These are phyloP conservation scores for Musca domestica DNA, from an alignment of 1,140 invertebrate genomes.

Conservation along the genomic window DNA sequence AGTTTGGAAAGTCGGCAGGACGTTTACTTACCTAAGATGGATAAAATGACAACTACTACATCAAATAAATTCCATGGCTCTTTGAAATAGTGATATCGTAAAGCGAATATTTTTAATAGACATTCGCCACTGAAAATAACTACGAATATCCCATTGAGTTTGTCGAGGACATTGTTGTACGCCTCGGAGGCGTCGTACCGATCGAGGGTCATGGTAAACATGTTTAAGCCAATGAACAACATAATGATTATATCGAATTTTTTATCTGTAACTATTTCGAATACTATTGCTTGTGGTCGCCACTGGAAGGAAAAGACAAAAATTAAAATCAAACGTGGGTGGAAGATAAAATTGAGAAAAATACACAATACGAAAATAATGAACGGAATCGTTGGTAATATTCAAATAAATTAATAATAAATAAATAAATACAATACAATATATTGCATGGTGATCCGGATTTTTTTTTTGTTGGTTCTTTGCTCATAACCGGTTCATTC, in stretches of 20 bases:
- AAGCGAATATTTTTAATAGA: conserved; percentile 94
- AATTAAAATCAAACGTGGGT: neutral
- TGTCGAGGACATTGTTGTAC: conserved; percentile 81
- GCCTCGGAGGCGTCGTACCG: conserved; percentile 85
- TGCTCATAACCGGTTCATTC: no score
- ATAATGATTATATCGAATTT: conserved; percentile 99
- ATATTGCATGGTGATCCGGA: no score
- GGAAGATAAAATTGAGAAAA: conserved; percentile 25
- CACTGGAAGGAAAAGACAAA: conserved; percentile 65
- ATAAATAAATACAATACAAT: no score
- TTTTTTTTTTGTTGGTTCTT: no score
- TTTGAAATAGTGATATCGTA: conserved; percentile 97
- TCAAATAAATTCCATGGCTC: conserved; percentile 99
- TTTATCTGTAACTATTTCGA: conserved; percentile 96
- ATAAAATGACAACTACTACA: conserved; percentile 97
- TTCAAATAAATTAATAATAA: no score
- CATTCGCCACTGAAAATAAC: conserved; percentile 97
- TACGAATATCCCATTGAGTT: conserved; percentile 96
- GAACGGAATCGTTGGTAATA: no score
- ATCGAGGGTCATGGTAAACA: conserved; percentile 98
- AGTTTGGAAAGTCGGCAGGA: conserved; percentile 8
- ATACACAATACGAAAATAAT: neutral
- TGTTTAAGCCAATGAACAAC: conserved; percentile 97
- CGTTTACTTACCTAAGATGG: conserved; percentile 83
- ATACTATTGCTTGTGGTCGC: conserved; percentile 91